Evolutionary conservation across 2,797 vertebrate species (phyloP).

Genomic region (Cyprinella venusta): DNA sequence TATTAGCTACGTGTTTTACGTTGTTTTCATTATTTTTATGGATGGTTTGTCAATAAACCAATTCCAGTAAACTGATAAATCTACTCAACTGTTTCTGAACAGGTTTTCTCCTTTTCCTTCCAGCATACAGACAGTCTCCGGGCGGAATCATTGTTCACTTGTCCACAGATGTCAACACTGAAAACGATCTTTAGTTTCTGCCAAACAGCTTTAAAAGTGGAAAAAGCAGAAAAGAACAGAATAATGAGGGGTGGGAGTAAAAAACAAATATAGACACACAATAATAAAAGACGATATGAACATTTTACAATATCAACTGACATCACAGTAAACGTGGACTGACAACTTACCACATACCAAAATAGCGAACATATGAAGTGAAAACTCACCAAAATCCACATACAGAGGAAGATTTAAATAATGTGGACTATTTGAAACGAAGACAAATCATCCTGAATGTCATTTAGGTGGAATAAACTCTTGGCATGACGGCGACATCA

Average conservation of each 20-base stretch:
- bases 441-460: neutral
- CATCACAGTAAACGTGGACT: neutral
- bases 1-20: neutral
- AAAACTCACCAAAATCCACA: conserved; percentile 28
- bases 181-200: conserved; percentile 33
- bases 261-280: neutral
- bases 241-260: neutral
- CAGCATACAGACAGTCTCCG: conserved; percentile 84
- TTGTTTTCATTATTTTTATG: neutral
- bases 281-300: neutral
- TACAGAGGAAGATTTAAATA: neutral
- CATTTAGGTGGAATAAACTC: neutral
- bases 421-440: neutral
- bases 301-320: neutral
- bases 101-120: conserved; percentile 86
- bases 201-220: neutral
- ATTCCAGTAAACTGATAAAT: neutral
- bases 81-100: conserved; percentile 87
- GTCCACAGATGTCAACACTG: conserved; percentile 48
- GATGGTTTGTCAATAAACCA: neutral
- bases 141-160: conserved; percentile 81
- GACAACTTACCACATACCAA: neutral
- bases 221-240: neutral
- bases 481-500: neutral
- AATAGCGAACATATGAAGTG: too few species aligned